phyloP scores from a whole-genome alignment of 2,113 vertebrate genomes.

The Steatornis caripensis region DNA sequence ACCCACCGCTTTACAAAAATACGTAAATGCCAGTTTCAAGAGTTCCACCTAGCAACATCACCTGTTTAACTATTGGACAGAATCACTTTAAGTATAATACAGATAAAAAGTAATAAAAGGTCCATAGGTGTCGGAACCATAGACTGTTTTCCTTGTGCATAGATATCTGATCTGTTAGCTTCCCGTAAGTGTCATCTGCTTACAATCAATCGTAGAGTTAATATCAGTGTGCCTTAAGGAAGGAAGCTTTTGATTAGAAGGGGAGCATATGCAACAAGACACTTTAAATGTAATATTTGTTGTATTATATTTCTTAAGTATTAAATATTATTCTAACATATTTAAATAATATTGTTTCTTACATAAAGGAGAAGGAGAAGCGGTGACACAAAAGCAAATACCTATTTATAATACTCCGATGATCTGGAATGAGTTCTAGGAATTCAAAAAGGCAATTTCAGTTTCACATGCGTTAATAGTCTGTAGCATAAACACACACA shows the following conservation, averaged over 20 bases:
- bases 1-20: neutral
- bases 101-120: neutral
- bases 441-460: neutral
- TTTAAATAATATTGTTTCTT: neutral
- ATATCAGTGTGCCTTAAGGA: neutral
- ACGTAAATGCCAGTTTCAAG: neutral
- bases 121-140: neutral
- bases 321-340: neutral
- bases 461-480: neutral
- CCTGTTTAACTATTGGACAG: neutral
- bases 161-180: neutral
- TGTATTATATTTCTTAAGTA: neutral
- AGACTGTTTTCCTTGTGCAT: neutral
- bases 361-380: neutral
- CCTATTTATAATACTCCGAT: neutral
- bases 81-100: neutral
- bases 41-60: neutral
- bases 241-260: neutral
- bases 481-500: neutral
- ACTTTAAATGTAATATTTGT: neutral
- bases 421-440: neutral
- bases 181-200: neutral
- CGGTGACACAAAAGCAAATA: neutral
- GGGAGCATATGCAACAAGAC: neutral
- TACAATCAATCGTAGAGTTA: neutral